Evolutionary conservation across 2,113 vertebrate genomes (phyloP).

Genomic region (Halichoeres trimaculatus): DNA sequence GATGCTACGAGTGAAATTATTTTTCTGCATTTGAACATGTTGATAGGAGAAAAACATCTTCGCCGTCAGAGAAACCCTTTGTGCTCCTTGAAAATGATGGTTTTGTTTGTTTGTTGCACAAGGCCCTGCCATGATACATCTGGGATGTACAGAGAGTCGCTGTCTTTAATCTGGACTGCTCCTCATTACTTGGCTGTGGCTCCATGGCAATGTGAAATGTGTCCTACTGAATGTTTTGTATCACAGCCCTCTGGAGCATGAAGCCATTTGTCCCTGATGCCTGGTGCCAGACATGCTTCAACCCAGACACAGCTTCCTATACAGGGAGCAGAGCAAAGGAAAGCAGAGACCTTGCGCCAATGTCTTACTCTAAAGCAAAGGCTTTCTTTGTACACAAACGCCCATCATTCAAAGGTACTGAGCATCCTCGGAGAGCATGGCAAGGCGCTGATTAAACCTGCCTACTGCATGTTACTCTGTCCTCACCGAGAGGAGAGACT

Average conservation of each 20-base stretch:
- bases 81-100: constrained; percentile 25
- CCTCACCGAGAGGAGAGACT: constrained; percentile 64
- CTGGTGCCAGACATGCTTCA: constrained; percentile 60
- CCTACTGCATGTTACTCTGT: constrained; percentile 57
- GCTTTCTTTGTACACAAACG: constrained; percentile 47
- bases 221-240: constrained; percentile 66
- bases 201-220: constrained; percentile 61
- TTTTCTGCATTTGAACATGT: constrained; percentile 23
- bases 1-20: constrained; percentile 33
- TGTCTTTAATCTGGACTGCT: constrained; percentile 65
- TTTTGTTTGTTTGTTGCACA: constrained; percentile 28
- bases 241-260: constrained; percentile 69
- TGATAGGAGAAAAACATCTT: constrained; percentile 13
- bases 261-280: constrained; percentile 72
- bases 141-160: constrained; percentile 20
- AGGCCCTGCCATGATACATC: constrained; percentile 41
- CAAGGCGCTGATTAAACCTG: constrained; percentile 78
- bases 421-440: constrained; percentile 67
- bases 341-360: constrained; percentile 32
- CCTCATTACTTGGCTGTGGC: constrained; percentile 68
- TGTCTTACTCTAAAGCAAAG: constrained; percentile 49
- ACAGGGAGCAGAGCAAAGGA: constrained; percentile 14
- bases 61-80: neutral
- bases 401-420: constrained; percentile 66
- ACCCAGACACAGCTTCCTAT: constrained; percentile 28